Percentiles rank a stretch among this genome's conserved stretches.
These are phyloP conservation scores for Nibea albiflora DNA, from an alignment of 2,113 vertebrate species.

Conservation along the genomic window DNA sequence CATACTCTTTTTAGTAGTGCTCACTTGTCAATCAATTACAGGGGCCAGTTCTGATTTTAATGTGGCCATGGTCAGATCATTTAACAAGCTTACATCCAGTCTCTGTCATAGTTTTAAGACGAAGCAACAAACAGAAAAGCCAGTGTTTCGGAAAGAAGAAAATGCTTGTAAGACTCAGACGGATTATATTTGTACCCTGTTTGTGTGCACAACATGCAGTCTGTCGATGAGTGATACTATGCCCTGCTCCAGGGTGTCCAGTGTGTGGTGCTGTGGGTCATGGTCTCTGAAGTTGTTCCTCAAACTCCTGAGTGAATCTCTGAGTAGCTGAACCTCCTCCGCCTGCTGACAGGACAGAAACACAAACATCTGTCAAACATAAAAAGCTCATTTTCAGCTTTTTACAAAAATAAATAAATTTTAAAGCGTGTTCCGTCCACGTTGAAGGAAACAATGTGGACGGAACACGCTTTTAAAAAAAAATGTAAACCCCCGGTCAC, in stretches of 20 bases:
- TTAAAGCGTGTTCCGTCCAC: no score
- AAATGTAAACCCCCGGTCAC: no score
- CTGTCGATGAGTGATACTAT: constrained; percentile 94
- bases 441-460: not conserved
- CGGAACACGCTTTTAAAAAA: no score
- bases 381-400: not conserved
- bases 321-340: constrained; percentile 93
- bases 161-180: not conserved
- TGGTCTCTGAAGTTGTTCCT: constrained; percentile 95
- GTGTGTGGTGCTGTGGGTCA: constrained; percentile 96
- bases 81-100: not conserved
- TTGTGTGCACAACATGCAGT: constrained; percentile 86
- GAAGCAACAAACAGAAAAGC: not conserved
- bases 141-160: not conserved
- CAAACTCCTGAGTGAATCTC: constrained; percentile 93
- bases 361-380: not conserved
- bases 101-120: not conserved
- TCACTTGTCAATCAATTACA: not conserved
- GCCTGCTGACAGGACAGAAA: constrained; percentile 77
- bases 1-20: not conserved
- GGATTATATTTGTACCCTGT: constrained; percentile 82
- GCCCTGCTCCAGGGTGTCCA: constrained; percentile 98
- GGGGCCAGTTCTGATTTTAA: not conserved
- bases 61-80: not conserved
- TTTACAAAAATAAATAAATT: no score